phyloP scores from a whole-genome alignment of 2,888 invertebrate species.

The Euclidia mi region DNA sequence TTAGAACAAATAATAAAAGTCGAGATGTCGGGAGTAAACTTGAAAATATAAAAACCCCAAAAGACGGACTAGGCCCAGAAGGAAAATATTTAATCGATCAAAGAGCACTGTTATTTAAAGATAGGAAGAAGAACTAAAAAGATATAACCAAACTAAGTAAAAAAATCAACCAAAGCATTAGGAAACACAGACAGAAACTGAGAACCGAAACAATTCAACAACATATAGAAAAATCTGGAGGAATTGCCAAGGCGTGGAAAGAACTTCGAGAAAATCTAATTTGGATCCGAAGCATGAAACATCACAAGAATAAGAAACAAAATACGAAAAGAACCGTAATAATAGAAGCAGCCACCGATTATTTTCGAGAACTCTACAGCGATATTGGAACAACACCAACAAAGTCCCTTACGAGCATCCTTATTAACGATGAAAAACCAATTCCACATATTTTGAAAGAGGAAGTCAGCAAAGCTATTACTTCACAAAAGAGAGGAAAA shows the following conservation, averaged over 20 bases:
- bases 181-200: not conserved
- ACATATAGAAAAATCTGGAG: not conserved
- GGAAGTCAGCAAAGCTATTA: not conserved
- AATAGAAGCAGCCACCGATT: not conserved
- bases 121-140: conserved; percentile 9
- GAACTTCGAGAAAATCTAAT: not conserved
- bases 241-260: not conserved
- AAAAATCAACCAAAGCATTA: not conserved
- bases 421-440: not conserved
- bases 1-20: conserved; percentile 2
- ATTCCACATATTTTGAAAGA: not conserved
- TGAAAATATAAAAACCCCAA: too few relatives aligned
- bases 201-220: not conserved
- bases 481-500: too few relatives aligned
- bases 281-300: not conserved
- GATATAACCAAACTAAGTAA: conserved; percentile 5
- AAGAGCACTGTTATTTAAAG: not conserved
- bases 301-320: not conserved
- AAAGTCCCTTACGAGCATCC: not conserved
- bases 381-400: not conserved
- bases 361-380: not conserved
- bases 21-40: too few relatives aligned
- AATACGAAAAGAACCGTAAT: conserved; percentile 1
- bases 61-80: too few relatives aligned
- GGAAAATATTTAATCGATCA: too few relatives aligned